Evolutionary conservation across 2,888 invertebrate genomes (phyloP).

Genomic region (Sialis fuliginosa): DNA sequence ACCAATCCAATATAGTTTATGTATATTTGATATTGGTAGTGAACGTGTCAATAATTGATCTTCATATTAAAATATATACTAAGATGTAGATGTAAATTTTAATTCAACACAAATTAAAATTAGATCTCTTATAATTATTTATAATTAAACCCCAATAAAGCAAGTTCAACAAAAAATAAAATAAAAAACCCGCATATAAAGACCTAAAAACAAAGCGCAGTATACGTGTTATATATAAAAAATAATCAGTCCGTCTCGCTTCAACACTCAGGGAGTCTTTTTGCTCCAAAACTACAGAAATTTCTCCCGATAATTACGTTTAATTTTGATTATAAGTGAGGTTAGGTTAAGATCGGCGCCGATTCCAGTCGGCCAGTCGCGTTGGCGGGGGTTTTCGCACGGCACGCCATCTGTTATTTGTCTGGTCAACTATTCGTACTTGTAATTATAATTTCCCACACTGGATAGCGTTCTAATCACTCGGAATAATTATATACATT

Average conservation of each 20-base stretch:
- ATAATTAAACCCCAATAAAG: neutral
- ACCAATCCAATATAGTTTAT: too few relatives aligned
- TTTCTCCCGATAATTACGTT: constrained; percentile 3
- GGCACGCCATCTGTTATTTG: neutral
- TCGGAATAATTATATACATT: constrained; percentile 2
- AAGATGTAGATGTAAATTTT: neutral
- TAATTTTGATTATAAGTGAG: constrained; percentile 6
- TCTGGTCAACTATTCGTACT: constrained; percentile 4
- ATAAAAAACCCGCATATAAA: too few relatives aligned
- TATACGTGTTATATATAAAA: too few relatives aligned
- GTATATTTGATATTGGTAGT: too few relatives aligned
- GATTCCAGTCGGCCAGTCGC: neutral
- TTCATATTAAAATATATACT: too few relatives aligned
- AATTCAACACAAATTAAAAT: neutral
- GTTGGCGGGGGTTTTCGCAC: neutral
- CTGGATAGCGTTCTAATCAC: constrained; percentile 3
- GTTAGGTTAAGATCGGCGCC: constrained; percentile 3
- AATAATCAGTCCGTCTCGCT: too few relatives aligned
- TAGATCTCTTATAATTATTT: neutral
- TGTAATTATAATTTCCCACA: constrained; percentile 6
- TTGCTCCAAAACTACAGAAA: constrained; percentile 2
- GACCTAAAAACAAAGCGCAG: neutral
- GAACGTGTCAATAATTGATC: too few relatives aligned
- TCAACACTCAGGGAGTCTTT: neutral
- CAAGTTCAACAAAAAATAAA: neutral